Evolutionary conservation across 2,797 vertebrate genomes (phyloP), one percentile per base, ranked within the genome.

Genomic region (Sparidentex hasta): DNA sequence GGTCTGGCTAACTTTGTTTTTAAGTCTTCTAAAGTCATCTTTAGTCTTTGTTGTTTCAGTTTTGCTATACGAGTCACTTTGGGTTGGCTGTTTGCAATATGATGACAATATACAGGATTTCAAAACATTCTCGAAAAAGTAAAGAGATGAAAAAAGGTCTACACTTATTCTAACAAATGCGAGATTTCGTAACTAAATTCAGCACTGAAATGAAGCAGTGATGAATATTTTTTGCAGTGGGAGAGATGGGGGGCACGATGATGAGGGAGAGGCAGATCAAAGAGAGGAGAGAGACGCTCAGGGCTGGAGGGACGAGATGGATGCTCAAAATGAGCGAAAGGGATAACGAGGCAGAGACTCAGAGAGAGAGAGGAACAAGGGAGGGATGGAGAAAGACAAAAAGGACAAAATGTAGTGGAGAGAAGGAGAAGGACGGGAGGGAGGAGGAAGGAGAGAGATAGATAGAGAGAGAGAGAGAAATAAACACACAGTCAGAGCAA

Each of bases 191-290:
- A 18, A 43, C 7, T 62, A 38, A 58, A 72, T 59, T 50, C 5
- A 57, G 44, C 12, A 33, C 43, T 70, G 33, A 75, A 70, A 64
- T 41, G 1, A 62, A 77, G 47, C 1, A 14, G 29, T n/a, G 16
- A 46, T 50, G 17, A 43, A 43, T 77, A 79, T 82, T 87, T 76
- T 66, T 88, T 83, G 61, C 80, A 83, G 87, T 43, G 71, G 48
- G 47, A 59, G 62, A 52, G 58, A 52, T 7, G 43, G 67, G 57
- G 25, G 46, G 33, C 5, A 14, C 38, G 16, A 25, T 23, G 71
- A 76, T 73, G 81, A 78, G 56, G 50, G 51, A 75, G 76, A 75
- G 29, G 65, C 25, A 70, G 83, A 91, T 89, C 72, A 89, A 86
- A 91, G 83, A 74, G 47, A 64, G 80, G 29, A 27, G 29, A 91